Evolutionary conservation across 2,888 invertebrate species (phyloP).

Genomic region (Hirtodrosophila histrioides): DNA sequence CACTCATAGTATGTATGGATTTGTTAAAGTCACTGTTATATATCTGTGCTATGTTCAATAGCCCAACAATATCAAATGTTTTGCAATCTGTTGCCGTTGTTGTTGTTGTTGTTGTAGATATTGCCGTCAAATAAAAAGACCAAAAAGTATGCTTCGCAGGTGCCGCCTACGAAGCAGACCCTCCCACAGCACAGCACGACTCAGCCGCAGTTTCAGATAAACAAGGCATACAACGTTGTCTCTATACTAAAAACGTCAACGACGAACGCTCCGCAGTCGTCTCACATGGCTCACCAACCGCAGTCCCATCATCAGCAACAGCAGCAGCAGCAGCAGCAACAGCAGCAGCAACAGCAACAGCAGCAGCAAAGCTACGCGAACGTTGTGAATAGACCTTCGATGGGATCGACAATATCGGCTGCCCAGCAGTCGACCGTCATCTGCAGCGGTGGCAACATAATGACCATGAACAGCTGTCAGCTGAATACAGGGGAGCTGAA

Average conservation of each 20-base stretch:
- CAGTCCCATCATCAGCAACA: conserved; percentile 33
- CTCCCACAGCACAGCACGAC: conserved; percentile 55
- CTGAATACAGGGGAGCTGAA: conserved; percentile 53
- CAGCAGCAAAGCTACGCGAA: conserved; percentile 68
- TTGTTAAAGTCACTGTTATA: neutral
- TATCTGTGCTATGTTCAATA: neutral
- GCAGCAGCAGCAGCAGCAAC: conserved; percentile 24
- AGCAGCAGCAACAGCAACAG: conserved; percentile 42
- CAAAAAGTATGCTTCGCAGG: conserved; percentile 74
- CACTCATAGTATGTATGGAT: neutral
- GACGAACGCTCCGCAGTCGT: conserved; percentile 37
- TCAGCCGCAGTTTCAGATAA: conserved; percentile 75
- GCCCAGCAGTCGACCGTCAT: conserved; percentile 58
- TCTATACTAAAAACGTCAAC: conserved; percentile 70
- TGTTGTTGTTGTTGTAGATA: conserved; percentile 60
- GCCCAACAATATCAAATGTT: conserved; percentile 29
- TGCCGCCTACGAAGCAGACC: conserved; percentile 46
- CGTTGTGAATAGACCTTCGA: conserved; percentile 55
- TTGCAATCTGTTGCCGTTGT: conserved; percentile 62
- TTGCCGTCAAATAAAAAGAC: conserved; percentile 77
- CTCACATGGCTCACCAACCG: conserved; percentile 42
- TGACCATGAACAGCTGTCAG: conserved; percentile 56
- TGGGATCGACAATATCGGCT: conserved; percentile 34
- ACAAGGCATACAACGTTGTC: conserved; percentile 72
- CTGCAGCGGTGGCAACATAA: conserved; percentile 58